A percentile compares a stretch with the other conserved stretches of the same genome.
Conservation (phyloP, 1,140 invertebrate genomes). For the Protaetia brevitarsis region DNA sequence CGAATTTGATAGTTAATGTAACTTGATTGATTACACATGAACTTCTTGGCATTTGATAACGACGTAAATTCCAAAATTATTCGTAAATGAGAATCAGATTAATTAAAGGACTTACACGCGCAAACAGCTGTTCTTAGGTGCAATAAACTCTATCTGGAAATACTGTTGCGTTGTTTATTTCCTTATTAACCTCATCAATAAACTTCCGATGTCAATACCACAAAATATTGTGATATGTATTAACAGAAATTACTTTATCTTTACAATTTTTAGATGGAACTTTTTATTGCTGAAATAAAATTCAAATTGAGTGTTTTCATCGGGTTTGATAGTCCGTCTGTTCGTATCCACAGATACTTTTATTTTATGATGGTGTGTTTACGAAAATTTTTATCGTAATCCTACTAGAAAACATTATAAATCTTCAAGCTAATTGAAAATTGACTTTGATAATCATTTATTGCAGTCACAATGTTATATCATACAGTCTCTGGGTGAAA, state of each 20-base stretch:
- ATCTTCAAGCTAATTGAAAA: too few relatives aligned
- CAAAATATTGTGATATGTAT: not conserved
- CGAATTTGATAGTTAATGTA: too few relatives aligned
- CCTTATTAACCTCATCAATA: slow-evolving; percentile 16
- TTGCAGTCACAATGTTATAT: too few relatives aligned
- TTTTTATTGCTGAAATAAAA: slow-evolving; percentile 13
- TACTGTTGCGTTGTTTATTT: not conserved
- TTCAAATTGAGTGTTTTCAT: slow-evolving; percentile 1
- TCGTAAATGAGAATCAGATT: slow-evolving; percentile 2
- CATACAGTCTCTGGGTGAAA: too few relatives aligned
- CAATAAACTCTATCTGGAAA: not conserved
- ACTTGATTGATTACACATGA: too few relatives aligned
- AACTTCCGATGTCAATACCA: not conserved
- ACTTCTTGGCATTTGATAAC: not conserved
- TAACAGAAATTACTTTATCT: slow-evolving; percentile 2
- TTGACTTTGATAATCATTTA: too few relatives aligned
- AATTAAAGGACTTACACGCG: not conserved
- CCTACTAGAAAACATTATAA: not conserved
- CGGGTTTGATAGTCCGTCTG: not conserved
- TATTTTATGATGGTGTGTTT: not conserved
- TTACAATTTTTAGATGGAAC: not conserved
- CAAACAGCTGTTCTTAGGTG: not conserved
- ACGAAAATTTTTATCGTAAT: slow-evolving; percentile 15
- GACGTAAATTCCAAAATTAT: not conserved
- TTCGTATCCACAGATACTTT: not conserved